Base-by-base conservation (phyloP, 2,797 vertebrate genomes). In the Sebastes baramenuke region DNA sequence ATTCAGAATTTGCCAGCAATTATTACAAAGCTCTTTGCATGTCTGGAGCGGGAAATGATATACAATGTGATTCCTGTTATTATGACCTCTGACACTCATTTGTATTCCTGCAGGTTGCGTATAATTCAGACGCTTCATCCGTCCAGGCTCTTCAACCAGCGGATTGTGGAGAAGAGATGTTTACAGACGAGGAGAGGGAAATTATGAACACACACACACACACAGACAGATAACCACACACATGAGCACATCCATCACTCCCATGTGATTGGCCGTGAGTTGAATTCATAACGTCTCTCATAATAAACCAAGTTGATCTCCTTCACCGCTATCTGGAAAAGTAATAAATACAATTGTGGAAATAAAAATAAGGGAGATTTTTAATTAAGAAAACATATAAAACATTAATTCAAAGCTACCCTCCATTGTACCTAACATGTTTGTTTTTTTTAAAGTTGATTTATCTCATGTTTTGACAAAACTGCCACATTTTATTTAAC, bases 271-370 rank as follows among this genome's bases (percentile, higher is more conserved):
- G 54, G 20, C 81, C 32, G 70, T 87, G 88, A 87, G 80, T 8
- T 73, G 83, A 92, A 91, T 88, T 84, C 38, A 38, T 68, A 89
- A 84, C 25, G 62, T 68, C 32, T 66, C 69, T 80, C 52, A 29
- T 74, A 75, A 84, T 72, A 71, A 80, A 74, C 20, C 38, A 34
- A n/a, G 22, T 10, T 20, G 30, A 79, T 76, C 38, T 72, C 25
- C 8, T 38, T 32, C 30, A 65, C 5, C 46, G 6, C 24, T 5
- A 60, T 67, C 61, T 82, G 65, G 70, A 73, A 71, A 52, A 67
- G 11, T 24, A 4, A 38, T 38, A 49, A 80, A 27, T 32, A 36
- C 14, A 42, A 29, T 32, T 68, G 79, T 16, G 46, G 27, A 30
- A 1, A 54, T 30, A 3, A 25, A 0, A 77, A 49, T 67, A 30